Conservation (phyloP, 1,140 invertebrate species). For the Plutomurus gul region DNA sequence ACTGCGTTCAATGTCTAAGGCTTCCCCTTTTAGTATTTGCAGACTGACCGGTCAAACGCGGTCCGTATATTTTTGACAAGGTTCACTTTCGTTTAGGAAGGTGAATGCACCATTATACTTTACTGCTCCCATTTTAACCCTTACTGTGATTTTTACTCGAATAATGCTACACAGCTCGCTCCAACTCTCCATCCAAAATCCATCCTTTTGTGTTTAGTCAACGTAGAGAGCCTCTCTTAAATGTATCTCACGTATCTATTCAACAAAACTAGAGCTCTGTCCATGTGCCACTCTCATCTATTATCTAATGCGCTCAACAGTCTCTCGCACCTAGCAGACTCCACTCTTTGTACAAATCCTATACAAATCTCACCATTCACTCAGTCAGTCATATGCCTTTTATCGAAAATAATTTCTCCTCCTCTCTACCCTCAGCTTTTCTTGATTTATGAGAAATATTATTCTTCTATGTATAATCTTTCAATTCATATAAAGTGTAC, state of each 20-base stretch:
- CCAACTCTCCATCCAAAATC: neutral
- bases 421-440: neutral
- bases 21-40: conserved; percentile 8
- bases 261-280: too few relatives aligned
- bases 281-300: neutral
- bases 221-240: neutral
- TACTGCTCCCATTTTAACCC: conserved; percentile 21
- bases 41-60: conserved; percentile 24
- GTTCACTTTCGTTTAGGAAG: conserved; percentile 21
- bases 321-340: neutral
- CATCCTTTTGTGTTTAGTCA: neutral
- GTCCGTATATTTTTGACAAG: neutral
- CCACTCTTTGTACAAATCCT: neutral
- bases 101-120: neutral
- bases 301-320: neutral
- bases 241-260: neutral
- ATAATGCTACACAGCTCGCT: neutral
- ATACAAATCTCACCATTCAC: conserved; percentile 2
- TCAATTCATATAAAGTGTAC: neutral
- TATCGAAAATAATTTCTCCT: too few relatives aligned
- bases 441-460: conserved; percentile 1
- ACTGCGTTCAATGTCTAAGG: neutral
- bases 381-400: too few relatives aligned
- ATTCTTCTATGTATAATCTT: neutral
- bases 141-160: conserved; percentile 19